Evolutionary conservation across 2,113 vertebrate species (phyloP).

Genomic region (Vimba vimba): DNA sequence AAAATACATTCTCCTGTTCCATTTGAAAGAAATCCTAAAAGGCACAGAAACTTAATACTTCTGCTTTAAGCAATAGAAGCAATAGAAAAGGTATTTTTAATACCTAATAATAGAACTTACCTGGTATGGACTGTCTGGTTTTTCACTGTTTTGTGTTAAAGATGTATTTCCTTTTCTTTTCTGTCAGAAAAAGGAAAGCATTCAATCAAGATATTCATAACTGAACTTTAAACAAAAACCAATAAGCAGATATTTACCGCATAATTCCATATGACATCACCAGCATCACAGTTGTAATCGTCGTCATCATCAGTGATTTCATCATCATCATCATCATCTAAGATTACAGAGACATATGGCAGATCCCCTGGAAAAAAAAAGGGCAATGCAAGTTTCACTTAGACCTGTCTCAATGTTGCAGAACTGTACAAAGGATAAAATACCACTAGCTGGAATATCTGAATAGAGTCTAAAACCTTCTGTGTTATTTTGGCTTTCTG

Average conservation of each 20-base stretch:
- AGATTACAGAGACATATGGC: neutral
- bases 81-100: neutral
- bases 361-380: neutral
- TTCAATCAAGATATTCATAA: neutral
- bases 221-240: neutral
- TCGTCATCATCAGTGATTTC: slow-evolving; percentile 31
- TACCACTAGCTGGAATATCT: too few relatives aligned
- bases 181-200: neutral
- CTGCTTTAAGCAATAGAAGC: neutral
- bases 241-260: slow-evolving; percentile 19
- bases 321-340: slow-evolving; percentile 44
- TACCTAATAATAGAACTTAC: slow-evolving; percentile 13
- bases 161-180: slow-evolving; percentile 12
- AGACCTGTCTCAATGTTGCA: neutral
- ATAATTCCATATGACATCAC: slow-evolving; percentile 19
- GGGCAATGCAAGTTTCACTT: neutral
- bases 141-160: neutral
- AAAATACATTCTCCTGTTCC: neutral
- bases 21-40: neutral
- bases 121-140: slow-evolving; percentile 8
- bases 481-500: neutral
- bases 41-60: neutral
- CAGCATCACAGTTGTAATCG: neutral
- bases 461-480: slow-evolving; percentile 21
- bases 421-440: neutral